Percentiles rank a stretch among this genome's conserved stretches.
Conservation (phyloP, 1,140 invertebrate species). For the Hycleus phaleratus region DNA sequence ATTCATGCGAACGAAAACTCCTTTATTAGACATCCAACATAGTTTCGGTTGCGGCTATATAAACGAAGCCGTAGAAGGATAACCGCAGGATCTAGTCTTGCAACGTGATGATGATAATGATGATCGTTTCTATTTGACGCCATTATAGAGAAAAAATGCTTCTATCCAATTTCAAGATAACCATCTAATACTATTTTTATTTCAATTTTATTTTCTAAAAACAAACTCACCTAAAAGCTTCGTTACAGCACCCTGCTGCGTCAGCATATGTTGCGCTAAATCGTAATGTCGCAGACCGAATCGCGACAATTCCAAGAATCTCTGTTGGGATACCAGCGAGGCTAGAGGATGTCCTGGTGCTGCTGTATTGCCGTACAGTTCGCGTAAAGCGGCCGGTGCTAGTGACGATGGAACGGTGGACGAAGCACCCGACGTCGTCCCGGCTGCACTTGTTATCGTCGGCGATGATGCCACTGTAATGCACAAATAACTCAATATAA, state of each 20-base stretch:
- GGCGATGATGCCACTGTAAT: constrained; percentile 37
- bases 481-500: no score
- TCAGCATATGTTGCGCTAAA: constrained; percentile 77
- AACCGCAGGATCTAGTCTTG: no score
- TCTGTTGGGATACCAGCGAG: constrained; percentile 59
- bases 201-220: no score
- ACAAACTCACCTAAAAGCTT: constrained; percentile 72
- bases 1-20: no score
- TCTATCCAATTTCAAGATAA: no score
- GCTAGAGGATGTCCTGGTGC: constrained; percentile 54
- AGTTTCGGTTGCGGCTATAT: no score
- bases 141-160: no score
- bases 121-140: no score
- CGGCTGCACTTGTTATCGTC: constrained; percentile 25
- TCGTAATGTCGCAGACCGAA: constrained; percentile 81
- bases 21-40: no score
- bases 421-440: constrained; percentile 13
- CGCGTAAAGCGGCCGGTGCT: constrained; percentile 32
- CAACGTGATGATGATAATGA: no score
- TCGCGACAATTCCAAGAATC: constrained; percentile 73
- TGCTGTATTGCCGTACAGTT: constrained; percentile 45
- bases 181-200: no score
- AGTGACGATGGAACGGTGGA: constrained; percentile 29
- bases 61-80: no score
- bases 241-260: constrained; percentile 84